Percentiles rank a stretch among this genome's conserved stretches.
These are phyloP conservation scores for Latrodectus hesperus DNA, from an alignment of 2,888 invertebrate genomes.

Conservation along the genomic window DNA sequence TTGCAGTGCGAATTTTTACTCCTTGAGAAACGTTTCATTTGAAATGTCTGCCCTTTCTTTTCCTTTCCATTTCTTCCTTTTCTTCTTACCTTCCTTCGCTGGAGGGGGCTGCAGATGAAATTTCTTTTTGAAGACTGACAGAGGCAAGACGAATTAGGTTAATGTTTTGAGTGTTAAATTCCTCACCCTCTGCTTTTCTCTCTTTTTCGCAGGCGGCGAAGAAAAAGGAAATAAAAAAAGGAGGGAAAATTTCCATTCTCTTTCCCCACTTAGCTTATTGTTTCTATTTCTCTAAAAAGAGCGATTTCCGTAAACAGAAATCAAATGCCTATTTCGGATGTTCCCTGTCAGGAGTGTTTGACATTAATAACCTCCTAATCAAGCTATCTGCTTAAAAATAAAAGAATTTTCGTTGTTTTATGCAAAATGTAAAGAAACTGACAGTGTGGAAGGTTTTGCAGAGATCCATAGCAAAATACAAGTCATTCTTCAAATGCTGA, in stretches of 20 bases:
- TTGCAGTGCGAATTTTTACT: conserved; percentile 13
- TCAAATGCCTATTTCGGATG: neutral
- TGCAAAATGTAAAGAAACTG: no score
- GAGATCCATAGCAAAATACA: no score
- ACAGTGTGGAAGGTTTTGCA: no score
- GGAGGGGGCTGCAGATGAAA: conserved; percentile 39
- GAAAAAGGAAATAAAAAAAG: neutral
- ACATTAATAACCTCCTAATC: no score
- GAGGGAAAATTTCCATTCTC: no score
- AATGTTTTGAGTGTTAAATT: conserved; percentile 51
- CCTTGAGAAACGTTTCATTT: conserved; percentile 55
- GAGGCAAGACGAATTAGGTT: conserved; percentile 62
- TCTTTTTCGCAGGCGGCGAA: neutral
- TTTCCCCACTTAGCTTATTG: no score
- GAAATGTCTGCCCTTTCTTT: conserved; percentile 38
- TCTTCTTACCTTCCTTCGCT: neutral
- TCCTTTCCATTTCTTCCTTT: neutral
- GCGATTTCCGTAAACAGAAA: neutral
- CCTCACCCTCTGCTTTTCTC: neutral
- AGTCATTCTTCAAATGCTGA: no score
- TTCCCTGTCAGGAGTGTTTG: no score
- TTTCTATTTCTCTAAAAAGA: no score
- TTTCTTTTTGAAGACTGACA: conserved; percentile 47
- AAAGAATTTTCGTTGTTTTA: no score
- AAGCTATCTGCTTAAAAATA: no score